Evolutionary conservation across 2,888 invertebrate species (phyloP).

Genomic region (Diarsia rubi): DNA sequence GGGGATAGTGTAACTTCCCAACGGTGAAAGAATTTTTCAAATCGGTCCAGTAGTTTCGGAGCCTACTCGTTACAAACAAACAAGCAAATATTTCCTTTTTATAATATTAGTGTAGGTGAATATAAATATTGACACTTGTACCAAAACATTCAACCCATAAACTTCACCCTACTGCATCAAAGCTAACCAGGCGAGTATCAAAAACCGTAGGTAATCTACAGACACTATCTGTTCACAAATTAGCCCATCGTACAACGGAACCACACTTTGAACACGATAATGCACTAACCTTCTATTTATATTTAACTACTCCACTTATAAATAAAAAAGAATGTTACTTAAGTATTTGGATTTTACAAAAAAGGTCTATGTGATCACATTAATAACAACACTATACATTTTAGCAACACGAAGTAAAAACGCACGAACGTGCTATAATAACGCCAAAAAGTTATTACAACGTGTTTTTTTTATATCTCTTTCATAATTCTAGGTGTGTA

Average conservation of each 20-base stretch:
- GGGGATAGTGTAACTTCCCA: too few species aligned
- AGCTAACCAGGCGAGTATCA: constrained; percentile 51
- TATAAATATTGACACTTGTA: not conserved
- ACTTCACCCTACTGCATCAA: constrained; percentile 11
- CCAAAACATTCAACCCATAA: constrained; percentile 12
- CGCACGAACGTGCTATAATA: not conserved
- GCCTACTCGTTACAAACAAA: too few species aligned
- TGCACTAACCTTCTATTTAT: constrained; percentile 35
- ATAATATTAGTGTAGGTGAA: too few species aligned
- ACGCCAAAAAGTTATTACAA: not conserved
- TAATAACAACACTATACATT: not conserved
- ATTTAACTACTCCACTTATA: not conserved
- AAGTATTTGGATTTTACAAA: not conserved
- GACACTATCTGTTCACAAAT: constrained; percentile 62
- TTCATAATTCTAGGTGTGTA: too few species aligned
- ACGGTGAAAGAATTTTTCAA: too few species aligned
- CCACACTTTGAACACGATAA: constrained; percentile 45
- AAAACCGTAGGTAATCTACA: constrained; percentile 44
- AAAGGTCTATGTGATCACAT: not conserved
- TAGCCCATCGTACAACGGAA: constrained; percentile 51
- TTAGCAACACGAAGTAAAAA: not conserved
- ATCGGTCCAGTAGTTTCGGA: too few species aligned
- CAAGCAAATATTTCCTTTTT: too few species aligned
- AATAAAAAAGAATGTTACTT: not conserved
- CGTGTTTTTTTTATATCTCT: too few species aligned